These are phyloP conservation scores for Drosophila takahashii DNA, from an alignment of 1,140 invertebrate species.

Conservation along the genomic window DNA sequence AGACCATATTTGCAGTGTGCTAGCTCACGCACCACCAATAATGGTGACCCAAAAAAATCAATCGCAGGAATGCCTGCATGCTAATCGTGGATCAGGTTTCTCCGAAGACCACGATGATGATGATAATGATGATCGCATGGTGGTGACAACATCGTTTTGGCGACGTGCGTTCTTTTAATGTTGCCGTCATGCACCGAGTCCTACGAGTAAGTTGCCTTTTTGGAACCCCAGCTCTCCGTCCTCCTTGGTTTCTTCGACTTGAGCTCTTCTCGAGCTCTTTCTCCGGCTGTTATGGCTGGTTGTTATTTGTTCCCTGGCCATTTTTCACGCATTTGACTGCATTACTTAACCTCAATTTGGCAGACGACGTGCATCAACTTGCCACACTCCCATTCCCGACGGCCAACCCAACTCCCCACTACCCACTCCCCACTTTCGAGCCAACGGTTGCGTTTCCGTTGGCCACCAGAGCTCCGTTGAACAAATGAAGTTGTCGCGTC, in stretches of 20 bases:
- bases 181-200: slow-evolving; percentile 70
- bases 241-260: slow-evolving; percentile 25
- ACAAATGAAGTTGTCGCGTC: slow-evolving; percentile 76
- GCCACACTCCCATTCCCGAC: slow-evolving; percentile 22
- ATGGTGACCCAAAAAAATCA: slow-evolving; percentile 51
- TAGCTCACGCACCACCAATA: slow-evolving; percentile 26
- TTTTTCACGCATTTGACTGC: slow-evolving; percentile 82
- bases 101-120: slow-evolving; percentile 3
- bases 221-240: background rate
- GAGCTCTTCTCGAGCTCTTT: slow-evolving; percentile 30
- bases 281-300: slow-evolving; percentile 6
- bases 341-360: slow-evolving; percentile 79
- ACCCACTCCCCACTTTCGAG: slow-evolving; percentile 6
- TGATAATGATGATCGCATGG: slow-evolving; percentile 10
- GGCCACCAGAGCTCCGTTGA: slow-evolving; percentile 48
- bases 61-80: slow-evolving; percentile 66
- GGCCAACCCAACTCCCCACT: background rate
- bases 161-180: slow-evolving; percentile 59
- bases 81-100: slow-evolving; percentile 51
- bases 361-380: slow-evolving; percentile 62
- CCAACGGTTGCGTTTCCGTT: slow-evolving; percentile 62
- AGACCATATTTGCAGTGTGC: background rate
- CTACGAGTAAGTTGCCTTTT: slow-evolving; percentile 37
- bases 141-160: slow-evolving; percentile 61
- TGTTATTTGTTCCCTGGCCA: slow-evolving; percentile 52